phyloP scores from a whole-genome alignment of 2,113 vertebrate species.

The Muntiacus reevesi region DNA sequence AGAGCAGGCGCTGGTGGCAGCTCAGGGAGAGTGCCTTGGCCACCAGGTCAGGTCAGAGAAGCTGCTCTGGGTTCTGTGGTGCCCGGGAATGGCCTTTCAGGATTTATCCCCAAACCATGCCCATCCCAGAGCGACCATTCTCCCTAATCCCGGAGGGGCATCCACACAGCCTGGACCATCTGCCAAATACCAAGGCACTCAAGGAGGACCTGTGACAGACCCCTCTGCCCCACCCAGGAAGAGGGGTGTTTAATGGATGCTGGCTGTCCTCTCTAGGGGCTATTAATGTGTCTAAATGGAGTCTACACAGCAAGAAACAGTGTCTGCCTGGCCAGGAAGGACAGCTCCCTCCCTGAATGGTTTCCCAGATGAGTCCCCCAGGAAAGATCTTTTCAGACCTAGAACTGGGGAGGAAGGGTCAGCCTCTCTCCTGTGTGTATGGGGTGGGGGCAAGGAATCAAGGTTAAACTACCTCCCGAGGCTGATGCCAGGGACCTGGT shows the following conservation, averaged over 20 bases:
- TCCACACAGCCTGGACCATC: neutral
- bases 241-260: neutral
- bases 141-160: neutral
- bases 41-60: neutral
- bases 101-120: neutral
- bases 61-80: neutral
- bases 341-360: neutral
- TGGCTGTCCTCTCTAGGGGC: neutral
- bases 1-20: neutral
- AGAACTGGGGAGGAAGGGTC: neutral
- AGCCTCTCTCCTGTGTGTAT: neutral
- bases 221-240: neutral
- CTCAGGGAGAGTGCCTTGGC: neutral
- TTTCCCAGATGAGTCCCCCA: neutral
- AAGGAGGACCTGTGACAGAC: neutral
- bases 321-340: neutral
- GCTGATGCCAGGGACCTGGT: neutral
- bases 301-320: neutral
- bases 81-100: neutral
- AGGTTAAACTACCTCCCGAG: neutral
- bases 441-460: neutral
- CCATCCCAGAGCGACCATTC: neutral
- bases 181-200: neutral
- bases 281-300: slow-evolving; percentile 19
- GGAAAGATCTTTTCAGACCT: neutral